phyloP scores from a whole-genome alignment of 2,888 invertebrate genomes.

The Drepanosiphum platanoidis region DNA sequence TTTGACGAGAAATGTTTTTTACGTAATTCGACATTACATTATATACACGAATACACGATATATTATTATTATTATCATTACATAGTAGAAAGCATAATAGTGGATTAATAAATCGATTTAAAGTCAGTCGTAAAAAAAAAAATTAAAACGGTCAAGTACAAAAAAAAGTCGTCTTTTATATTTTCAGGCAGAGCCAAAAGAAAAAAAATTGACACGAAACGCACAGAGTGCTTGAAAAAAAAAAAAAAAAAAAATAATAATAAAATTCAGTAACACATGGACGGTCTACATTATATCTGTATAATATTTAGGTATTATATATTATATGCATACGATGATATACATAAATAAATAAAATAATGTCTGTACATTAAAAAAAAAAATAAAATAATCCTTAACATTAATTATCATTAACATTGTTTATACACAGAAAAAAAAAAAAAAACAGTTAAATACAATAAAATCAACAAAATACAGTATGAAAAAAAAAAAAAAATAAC shows the following conservation, averaged over 20 bases:
- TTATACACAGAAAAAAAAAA: slow-evolving; percentile 33
- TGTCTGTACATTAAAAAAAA: slow-evolving; percentile 16
- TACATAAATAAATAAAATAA: slow-evolving; percentile 5
- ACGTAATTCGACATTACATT: not conserved
- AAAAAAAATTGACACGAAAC: slow-evolving; percentile 28
- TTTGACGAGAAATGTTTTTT: not conserved
- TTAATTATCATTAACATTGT: slow-evolving; percentile 27
- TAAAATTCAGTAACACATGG: slow-evolving; percentile 28
- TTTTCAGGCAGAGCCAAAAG: slow-evolving; percentile 18
- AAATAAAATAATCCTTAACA: slow-evolving; percentile 1
- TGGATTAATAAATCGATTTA: too few species aligned
- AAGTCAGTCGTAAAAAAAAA: not conserved
- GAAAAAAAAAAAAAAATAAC: slow-evolving; percentile 5
- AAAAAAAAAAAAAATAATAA: too few species aligned
- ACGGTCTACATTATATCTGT: slow-evolving; percentile 37
- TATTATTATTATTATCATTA: not conserved
- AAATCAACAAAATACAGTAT: slow-evolving; percentile 30
- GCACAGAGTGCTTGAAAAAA: not conserved
- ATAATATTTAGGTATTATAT: not conserved
- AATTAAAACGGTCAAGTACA: not conserved
- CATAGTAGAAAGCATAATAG: too few species aligned
- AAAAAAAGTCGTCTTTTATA: slow-evolving; percentile 32
- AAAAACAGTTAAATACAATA: slow-evolving; percentile 48
- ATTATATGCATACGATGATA: not conserved
- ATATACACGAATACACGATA: not conserved